Evolutionary conservation across 2,888 invertebrate species (phyloP).

Genomic region (Heliconius charithonia): DNA sequence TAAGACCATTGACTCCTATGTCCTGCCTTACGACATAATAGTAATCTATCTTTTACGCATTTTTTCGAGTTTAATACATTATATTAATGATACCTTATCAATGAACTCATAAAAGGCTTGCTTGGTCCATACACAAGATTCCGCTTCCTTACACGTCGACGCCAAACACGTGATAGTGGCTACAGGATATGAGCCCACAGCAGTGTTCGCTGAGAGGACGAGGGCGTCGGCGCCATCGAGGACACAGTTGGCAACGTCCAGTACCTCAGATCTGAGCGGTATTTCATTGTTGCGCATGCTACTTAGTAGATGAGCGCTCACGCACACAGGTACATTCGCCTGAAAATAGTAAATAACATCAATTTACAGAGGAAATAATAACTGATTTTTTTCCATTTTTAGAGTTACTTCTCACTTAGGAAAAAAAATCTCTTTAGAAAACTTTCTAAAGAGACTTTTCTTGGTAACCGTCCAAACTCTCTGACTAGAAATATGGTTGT

Average conservation of each 20-base stretch:
- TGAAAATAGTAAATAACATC: conserved; percentile 47
- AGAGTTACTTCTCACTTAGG: too few relatives aligned
- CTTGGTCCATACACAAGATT: conserved; percentile 85
- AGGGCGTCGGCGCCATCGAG: conserved; percentile 89
- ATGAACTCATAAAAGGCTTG: conserved; percentile 72
- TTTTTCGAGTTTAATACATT: too few relatives aligned
- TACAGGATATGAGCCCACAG: conserved; percentile 85
- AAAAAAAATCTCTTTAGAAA: too few relatives aligned
- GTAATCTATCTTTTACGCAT: too few relatives aligned
- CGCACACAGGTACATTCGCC: conserved; percentile 68
- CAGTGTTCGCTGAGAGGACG: conserved; percentile 87
- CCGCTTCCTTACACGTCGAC: conserved; percentile 86
- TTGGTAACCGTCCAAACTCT: too few relatives aligned
- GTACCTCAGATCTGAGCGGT: conserved; percentile 84
- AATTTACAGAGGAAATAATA: not conserved
- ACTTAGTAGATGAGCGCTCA: conserved; percentile 67
- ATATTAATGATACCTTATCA: conserved; percentile 60
- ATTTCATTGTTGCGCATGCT: conserved; percentile 67
- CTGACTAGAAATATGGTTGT: too few relatives aligned
- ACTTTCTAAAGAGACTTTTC: too few relatives aligned
- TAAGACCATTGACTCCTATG: too few relatives aligned
- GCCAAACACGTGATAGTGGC: conserved; percentile 73
- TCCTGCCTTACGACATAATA: too few relatives aligned
- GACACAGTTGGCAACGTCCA: conserved; percentile 89
- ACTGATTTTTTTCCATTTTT: too few relatives aligned